A percentile compares a stretch with the other conserved stretches of the same genome.
These are phyloP conservation scores for Amphiprion ocellaris DNA, from an alignment of 2,113 vertebrate genomes.

Conservation along the genomic window DNA sequence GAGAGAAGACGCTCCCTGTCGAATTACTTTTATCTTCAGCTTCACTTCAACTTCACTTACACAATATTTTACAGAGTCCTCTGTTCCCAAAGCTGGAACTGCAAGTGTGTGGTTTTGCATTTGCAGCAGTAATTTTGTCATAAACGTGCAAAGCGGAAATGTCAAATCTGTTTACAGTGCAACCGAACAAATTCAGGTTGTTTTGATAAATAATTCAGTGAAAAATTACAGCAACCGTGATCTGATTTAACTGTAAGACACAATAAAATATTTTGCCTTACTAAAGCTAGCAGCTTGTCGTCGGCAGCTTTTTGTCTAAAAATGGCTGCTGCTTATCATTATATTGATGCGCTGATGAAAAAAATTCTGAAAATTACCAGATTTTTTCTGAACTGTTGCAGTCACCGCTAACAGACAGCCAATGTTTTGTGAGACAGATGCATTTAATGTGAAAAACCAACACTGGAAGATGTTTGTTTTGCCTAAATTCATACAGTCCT, in stretches of 20 bases:
- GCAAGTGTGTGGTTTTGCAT: background rate
- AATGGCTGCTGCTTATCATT: background rate
- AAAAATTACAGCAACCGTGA: background rate
- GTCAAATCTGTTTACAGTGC: background rate
- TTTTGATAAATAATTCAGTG: background rate
- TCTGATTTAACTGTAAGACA: background rate
- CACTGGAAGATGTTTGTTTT: too few relatives aligned
- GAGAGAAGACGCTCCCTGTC: background rate
- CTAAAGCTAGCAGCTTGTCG: background rate
- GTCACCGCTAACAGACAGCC: background rate
- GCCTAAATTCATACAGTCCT: too few relatives aligned
- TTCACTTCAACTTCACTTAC: background rate
- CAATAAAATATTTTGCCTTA: background rate
- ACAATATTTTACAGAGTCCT: background rate
- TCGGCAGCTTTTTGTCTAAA: background rate
- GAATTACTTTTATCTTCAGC: constrained; percentile 9
- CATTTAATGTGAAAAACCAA: too few relatives aligned
- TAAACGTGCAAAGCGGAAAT: background rate
- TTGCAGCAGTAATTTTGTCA: background rate
- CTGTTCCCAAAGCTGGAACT: background rate
- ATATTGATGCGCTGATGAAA: background rate
- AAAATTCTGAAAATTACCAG: background rate
- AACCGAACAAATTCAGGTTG: background rate
- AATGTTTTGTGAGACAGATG: background rate
- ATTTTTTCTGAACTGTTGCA: background rate